Percentiles rank a stretch among this genome's conserved stretches.
phyloP scores from a whole-genome alignment of 1,140 invertebrate species.

The Agrilus planipennis region DNA sequence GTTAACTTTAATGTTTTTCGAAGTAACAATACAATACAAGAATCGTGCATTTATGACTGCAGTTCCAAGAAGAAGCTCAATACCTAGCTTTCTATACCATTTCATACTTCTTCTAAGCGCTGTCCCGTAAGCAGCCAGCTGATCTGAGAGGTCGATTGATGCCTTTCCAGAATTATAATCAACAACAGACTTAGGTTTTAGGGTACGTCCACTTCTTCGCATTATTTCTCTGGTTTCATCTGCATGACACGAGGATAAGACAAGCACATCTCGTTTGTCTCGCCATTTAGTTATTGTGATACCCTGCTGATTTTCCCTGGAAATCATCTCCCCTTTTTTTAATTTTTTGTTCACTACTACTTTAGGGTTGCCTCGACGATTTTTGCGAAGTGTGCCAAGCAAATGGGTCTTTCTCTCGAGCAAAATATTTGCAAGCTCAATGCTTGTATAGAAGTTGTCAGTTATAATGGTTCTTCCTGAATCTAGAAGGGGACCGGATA shows the following conservation, averaged over 20 bases:
- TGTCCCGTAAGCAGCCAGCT: conserved; percentile 12
- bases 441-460: conserved; percentile 35
- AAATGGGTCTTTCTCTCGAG: conserved; percentile 27
- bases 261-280: conserved; percentile 10
- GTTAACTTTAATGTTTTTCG: conserved; percentile 1
- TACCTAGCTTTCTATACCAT: conserved; percentile 32
- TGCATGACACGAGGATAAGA: conserved; percentile 31
- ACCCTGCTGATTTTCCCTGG: conserved; percentile 25
- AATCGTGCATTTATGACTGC: conserved; percentile 22
- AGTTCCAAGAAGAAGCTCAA: conserved; percentile 31
- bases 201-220: not conserved
- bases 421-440: conserved; percentile 28
- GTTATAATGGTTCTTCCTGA: conserved; percentile 29
- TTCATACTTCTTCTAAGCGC: conserved; percentile 13
- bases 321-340: conserved; percentile 25
- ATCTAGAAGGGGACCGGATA: conserved; percentile 23
- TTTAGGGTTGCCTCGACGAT: conserved; percentile 20
- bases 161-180: conserved; percentile 18
- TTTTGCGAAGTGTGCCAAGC: conserved; percentile 26
- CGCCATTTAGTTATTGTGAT: conserved; percentile 9
- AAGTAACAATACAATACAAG: conserved; percentile 11
- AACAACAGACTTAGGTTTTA: conserved; percentile 18
- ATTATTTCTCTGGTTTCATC: conserved; percentile 10
- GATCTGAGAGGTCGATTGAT: conserved; percentile 13
- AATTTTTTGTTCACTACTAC: conserved; percentile 26